Evolutionary conservation across 2,797 vertebrate genomes (phyloP), one percentile per base, ranked within the genome.

Genomic region (Propithecus deckenii): DNA sequence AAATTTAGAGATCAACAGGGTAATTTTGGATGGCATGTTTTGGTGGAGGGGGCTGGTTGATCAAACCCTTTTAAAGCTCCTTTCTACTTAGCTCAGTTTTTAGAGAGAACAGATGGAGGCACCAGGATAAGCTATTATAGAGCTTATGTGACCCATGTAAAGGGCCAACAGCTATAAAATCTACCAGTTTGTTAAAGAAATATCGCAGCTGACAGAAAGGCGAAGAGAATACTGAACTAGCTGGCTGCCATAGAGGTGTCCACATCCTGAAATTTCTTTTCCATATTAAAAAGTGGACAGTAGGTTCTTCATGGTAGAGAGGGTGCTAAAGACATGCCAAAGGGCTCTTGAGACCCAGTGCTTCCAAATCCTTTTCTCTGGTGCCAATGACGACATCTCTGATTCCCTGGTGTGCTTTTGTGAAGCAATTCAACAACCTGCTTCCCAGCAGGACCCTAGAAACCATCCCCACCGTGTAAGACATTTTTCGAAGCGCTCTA

Each of bases 1-100:
- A 92, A 65, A 95, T 85, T 90, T 94, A 95, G 92, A 96, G 61
- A 93, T 23, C 46, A 32, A 72, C 52, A 89, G 84, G 90, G 80
- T 97, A 95, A 94, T 95, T 97, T 93, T 90, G 48, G 94, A 88
- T 35, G 50, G 63, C 69, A 46, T 59, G 78, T 92, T 86, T 71
- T 38, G 25, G 55, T 85, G 85, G 76, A 94, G 76, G 84, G 32
- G 46, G n/a, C 63, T 75, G 50, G 35, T 7, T 88, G 30, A 94
- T 81, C 67, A 96, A 94, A 87, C 12, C 43, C 18, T 85, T 96
- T 85, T 74, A 91, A 95, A 91, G 32, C 63, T 91, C 18, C 59
- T 91, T 93, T 91, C 80, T 67, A 71, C 72, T 88, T 63, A 48
- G 65, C 52, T 85, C 65, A 74, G 46, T 90, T 84, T 92, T 95